These are phyloP conservation scores for Mustela nigripes DNA, from an alignment of 2,113 vertebrate species.

Conservation along the genomic window DNA sequence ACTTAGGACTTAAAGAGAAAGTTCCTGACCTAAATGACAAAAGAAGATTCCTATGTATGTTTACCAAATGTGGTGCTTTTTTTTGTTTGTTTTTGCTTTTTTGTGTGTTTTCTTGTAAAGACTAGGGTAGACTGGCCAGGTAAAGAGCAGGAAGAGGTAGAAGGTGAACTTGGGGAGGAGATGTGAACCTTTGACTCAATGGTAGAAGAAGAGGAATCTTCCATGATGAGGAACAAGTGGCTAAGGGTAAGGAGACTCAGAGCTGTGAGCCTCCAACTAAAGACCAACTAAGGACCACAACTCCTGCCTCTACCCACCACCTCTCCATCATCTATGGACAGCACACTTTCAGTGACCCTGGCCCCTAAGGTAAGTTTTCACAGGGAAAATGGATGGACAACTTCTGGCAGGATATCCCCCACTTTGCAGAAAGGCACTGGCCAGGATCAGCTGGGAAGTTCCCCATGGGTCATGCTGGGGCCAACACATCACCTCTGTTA, in stretches of 20 bases:
- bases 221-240: neutral
- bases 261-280: neutral
- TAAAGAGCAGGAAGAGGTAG: neutral
- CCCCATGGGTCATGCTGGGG: fast-evolving
- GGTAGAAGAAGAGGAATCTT: neutral
- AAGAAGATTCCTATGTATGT: neutral
- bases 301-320: too few relatives aligned
- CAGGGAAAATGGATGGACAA: neutral
- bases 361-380: neutral
- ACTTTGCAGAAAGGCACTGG: too few relatives aligned
- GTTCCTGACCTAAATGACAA: neutral
- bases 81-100: neutral
- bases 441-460: neutral
- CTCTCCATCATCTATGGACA: neutral
- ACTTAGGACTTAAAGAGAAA: neutral
- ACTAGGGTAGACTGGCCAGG: neutral
- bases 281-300: neutral
- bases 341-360: too few relatives aligned
- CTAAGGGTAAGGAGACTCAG: neutral
- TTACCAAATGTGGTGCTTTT: neutral
- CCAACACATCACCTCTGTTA: fast-evolving
- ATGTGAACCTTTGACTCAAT: neutral
- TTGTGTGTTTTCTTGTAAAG: neutral
- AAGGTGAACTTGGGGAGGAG: neutral
- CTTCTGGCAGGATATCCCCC: too few relatives aligned